Evolutionary conservation across 2,113 vertebrate genomes (phyloP).

Genomic region (Caracal caracal): DNA sequence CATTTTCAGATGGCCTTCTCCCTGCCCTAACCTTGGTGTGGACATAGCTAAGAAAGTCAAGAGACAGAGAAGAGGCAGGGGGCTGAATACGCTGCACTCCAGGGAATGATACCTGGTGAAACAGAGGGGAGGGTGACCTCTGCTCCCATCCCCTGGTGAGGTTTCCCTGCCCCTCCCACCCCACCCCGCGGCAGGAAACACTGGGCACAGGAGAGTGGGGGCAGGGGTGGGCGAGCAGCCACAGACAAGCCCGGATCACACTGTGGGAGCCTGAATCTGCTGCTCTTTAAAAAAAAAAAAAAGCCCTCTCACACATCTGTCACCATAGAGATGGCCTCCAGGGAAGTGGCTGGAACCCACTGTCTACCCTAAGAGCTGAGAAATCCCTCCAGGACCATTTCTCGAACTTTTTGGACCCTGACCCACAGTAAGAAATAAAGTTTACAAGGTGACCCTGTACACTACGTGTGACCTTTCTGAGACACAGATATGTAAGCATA

Average conservation of each 20-base stretch:
- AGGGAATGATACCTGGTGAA: not conserved
- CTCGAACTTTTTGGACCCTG: not conserved
- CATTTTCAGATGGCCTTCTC: not conserved
- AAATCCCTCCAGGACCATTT: not conserved
- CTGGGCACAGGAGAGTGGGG: not conserved
- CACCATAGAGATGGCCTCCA: slow-evolving; percentile 35
- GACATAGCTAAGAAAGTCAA: not conserved
- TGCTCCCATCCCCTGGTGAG: not conserved
- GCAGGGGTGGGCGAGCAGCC: not conserved
- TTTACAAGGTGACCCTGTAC: not conserved
- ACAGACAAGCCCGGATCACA: not conserved
- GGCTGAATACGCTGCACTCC: not conserved
- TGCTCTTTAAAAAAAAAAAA: not conserved
- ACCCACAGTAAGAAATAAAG: not conserved
- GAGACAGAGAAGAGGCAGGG: not conserved
- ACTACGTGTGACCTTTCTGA: rapidly evolving
- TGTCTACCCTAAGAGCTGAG: not conserved
- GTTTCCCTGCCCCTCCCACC: not conserved
- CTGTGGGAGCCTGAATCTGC: not conserved
- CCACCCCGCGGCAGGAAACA: not conserved
- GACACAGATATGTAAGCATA: not conserved
- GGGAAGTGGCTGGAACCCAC: not conserved
- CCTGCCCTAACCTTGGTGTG: not conserved
- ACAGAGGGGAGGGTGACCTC: not conserved
- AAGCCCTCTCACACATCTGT: slow-evolving; percentile 15